These are phyloP conservation scores for Helicoverpa zea DNA, from an alignment of 1,140 invertebrate genomes.

Conservation along the genomic window DNA sequence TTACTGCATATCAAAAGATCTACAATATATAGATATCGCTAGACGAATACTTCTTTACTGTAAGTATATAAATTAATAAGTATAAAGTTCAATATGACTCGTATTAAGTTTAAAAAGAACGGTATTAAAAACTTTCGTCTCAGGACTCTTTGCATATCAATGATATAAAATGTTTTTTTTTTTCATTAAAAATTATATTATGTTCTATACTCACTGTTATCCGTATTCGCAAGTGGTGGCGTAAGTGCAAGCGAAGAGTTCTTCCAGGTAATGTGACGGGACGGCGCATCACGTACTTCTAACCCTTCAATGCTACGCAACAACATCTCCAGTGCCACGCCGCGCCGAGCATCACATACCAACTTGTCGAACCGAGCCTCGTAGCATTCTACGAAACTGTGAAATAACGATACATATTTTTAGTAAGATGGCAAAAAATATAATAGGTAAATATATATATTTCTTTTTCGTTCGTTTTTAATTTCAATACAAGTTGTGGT, in stretches of 20 bases:
- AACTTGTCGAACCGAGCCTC: constrained; percentile 90
- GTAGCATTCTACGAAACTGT: constrained; percentile 93
- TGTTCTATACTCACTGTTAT: constrained; percentile 59
- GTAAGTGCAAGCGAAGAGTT: constrained; percentile 34
- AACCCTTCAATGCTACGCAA: constrained; percentile 91
- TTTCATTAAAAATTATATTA: not conserved
- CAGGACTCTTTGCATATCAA: no score
- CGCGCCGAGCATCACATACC: constrained; percentile 85
- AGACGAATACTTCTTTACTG: no score
- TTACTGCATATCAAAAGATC: no score
- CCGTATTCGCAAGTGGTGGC: constrained; percentile 54
- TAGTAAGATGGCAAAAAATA: not conserved
- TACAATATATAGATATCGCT: no score
- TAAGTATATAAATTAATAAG: no score
- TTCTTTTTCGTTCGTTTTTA: no score
- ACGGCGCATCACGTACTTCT: constrained; percentile 73
- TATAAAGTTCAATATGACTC: no score
- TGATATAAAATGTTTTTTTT: no score
- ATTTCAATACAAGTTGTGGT: no score
- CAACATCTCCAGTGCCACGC: constrained; percentile 93
- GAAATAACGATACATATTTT: constrained; percentile 48
- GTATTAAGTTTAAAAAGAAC: no score
- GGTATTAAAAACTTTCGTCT: no score
- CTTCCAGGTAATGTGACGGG: constrained; percentile 72
- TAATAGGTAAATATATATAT: not conserved